These are phyloP conservation scores for Heliocidaris erythrogramma DNA, from an alignment of 35 echinoderm and acorn worm genomes.

Conservation along the genomic window DNA sequence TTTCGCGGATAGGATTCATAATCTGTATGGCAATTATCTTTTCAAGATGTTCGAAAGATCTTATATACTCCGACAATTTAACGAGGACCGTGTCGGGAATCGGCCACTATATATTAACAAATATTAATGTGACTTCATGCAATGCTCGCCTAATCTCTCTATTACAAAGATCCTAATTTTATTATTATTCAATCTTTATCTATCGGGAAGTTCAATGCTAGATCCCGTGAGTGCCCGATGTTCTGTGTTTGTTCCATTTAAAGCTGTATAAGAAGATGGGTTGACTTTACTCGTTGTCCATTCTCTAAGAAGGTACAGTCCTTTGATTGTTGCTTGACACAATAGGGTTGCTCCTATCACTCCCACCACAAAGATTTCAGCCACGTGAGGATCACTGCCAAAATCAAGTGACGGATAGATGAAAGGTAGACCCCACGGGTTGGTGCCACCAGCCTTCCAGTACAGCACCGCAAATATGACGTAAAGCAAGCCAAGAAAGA, in stretches of 20 bases:
- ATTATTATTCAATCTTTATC: neutral
- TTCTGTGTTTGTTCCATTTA: neutral
- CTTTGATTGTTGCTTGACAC: neutral
- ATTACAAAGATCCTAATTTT: no score
- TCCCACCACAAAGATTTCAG: neutral
- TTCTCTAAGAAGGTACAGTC: conserved; percentile 24
- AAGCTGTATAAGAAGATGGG: neutral
- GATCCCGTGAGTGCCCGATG: neutral
- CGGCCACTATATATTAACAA: no score
- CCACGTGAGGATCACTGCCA: neutral
- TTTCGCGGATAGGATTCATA: no score
- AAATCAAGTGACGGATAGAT: conserved; percentile 25
- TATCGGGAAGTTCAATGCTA: neutral
- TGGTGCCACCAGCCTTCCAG: conserved; percentile 50
- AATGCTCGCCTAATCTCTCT: no score
- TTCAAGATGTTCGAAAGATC: no score
- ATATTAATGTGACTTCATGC: no score
- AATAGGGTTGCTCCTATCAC: neutral
- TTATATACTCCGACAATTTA: no score
- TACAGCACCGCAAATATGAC: conserved; percentile 52
- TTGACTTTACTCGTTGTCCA: neutral
- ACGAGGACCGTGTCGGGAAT: no score
- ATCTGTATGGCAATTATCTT: no score
- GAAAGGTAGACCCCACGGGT: neutral
- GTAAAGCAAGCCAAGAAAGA: conserved; percentile 41